Conservation (phyloP, 1,140 invertebrate species). For the Medauroidea extradentata region DNA sequence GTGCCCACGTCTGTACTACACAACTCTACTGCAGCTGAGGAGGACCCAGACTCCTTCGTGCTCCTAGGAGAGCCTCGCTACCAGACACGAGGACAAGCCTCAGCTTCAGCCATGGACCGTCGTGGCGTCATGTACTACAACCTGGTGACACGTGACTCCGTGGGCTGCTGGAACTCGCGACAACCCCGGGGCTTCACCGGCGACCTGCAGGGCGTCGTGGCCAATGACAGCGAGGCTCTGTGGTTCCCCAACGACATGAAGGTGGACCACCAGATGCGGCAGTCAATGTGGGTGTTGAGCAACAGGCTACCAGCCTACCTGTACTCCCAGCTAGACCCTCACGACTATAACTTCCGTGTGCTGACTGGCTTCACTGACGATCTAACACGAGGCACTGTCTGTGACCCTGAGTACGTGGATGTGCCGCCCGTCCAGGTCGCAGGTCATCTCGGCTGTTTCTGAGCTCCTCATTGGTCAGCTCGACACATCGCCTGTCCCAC, state of each 20-base stretch:
- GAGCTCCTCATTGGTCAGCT: too few relatives aligned
- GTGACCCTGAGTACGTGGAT: slow-evolving; percentile 51
- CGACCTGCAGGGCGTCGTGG: slow-evolving; percentile 41
- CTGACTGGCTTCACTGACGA: slow-evolving; percentile 56
- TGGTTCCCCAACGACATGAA: slow-evolving; percentile 44
- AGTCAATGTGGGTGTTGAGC: slow-evolving; percentile 69
- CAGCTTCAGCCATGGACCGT: slow-evolving; percentile 49
- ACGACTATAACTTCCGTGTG: slow-evolving; percentile 67
- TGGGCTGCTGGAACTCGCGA: slow-evolving; percentile 66
- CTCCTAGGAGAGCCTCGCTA: too few relatives aligned
- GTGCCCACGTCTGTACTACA: slow-evolving; percentile 64
- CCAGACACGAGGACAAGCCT: slow-evolving; percentile 57
- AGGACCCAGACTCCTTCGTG: slow-evolving; percentile 38
- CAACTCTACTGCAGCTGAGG: slow-evolving; percentile 57
- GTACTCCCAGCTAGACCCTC: slow-evolving; percentile 57
- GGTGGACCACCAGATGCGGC: slow-evolving; percentile 48
- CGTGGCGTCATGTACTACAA: slow-evolving; percentile 58
- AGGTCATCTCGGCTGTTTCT: not conserved
- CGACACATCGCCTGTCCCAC: too few relatives aligned
- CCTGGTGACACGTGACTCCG: slow-evolving; percentile 58
- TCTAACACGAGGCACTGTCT: slow-evolving; percentile 60
- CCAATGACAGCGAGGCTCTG: slow-evolving; percentile 38
- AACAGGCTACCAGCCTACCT: slow-evolving; percentile 69
- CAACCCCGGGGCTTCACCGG: slow-evolving; percentile 53
- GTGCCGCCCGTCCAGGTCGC: not conserved